phyloP scores from a whole-genome alignment of 1,140 invertebrate species.

The Pseudoatta argentina region DNA sequence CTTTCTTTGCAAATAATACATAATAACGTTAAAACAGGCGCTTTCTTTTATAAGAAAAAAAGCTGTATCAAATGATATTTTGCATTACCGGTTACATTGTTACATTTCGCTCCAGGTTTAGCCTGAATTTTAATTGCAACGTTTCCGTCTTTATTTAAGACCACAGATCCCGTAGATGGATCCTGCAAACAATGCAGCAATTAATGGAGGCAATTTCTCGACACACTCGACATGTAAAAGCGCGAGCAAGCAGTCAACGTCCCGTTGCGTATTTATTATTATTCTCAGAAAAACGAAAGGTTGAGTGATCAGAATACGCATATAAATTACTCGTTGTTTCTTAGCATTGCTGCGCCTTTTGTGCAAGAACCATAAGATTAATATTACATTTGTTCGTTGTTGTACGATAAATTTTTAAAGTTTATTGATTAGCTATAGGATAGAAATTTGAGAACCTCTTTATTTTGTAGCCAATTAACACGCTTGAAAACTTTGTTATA shows the following conservation, averaged over 20 bases:
- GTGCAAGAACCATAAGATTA: neutral
- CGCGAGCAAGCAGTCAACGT: neutral
- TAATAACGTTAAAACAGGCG: neutral
- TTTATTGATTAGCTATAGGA: no score
- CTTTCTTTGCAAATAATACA: neutral
- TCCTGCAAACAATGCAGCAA: conserved; percentile 14
- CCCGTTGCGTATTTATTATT: conserved; percentile 15
- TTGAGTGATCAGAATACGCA: neutral
- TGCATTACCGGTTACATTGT: conserved; percentile 89
- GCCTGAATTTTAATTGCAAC: conserved; percentile 90
- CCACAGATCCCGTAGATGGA: conserved; percentile 82
- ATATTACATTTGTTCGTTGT: no score
- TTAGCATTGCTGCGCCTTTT: neutral
- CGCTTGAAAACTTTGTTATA: no score
- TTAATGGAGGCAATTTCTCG: conserved; percentile 21
- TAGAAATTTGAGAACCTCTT: no score
- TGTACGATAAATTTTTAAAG: no score
- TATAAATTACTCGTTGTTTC: neutral
- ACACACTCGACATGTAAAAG: neutral
- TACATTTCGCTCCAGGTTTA: conserved; percentile 92
- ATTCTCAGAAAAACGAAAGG: neutral
- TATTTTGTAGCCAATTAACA: no score
- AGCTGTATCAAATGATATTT: conserved; percentile 16
- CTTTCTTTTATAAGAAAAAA: neutral
- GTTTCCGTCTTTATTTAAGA: conserved; percentile 88